phyloP scores from a whole-genome alignment of 2,797 vertebrate species.

The Valencia hispanica region DNA sequence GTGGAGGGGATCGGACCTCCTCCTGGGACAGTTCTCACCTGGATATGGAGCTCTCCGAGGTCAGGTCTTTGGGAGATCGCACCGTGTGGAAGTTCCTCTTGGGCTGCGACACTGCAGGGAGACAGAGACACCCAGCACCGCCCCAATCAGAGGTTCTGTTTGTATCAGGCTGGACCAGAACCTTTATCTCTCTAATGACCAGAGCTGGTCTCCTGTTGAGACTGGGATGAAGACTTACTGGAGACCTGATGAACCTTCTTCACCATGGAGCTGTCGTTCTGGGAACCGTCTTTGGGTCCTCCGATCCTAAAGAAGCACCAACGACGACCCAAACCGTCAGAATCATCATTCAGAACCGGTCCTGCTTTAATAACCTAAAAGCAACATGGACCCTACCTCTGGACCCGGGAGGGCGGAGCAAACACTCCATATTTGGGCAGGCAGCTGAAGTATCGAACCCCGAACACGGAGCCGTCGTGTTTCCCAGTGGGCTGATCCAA shows the following conservation, averaged over 20 bases:
- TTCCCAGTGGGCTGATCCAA: slow-evolving; percentile 91
- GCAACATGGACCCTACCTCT: slow-evolving; percentile 78
- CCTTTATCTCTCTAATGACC: neutral
- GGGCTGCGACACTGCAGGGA: slow-evolving; percentile 88
- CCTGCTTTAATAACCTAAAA: neutral
- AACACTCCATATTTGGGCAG: slow-evolving; percentile 91
- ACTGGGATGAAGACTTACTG: slow-evolving; percentile 80
- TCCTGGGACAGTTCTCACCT: slow-evolving; percentile 76
- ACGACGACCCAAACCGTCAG: neutral
- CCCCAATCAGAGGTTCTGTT: neutral
- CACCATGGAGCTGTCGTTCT: slow-evolving; percentile 79
- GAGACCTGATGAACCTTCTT: slow-evolving; percentile 96
- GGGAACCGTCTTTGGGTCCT: slow-evolving; percentile 84
- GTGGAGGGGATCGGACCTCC: neutral
- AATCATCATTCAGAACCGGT: neutral
- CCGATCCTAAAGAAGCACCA: slow-evolving; percentile 80
- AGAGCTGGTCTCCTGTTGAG: neutral
- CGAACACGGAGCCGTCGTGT: slow-evolving; percentile 93
- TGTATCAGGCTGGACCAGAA: neutral
- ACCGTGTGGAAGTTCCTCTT: slow-evolving; percentile 90
- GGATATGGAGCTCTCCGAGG: slow-evolving; percentile 93
- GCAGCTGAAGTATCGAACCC: slow-evolving; percentile 92
- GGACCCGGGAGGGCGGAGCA: slow-evolving; percentile 91
- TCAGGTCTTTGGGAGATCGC: slow-evolving; percentile 93
- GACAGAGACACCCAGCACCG: neutral